Conservation (phyloP, 2,888 invertebrate genomes). For the Parnassius mnemosyne region DNA sequence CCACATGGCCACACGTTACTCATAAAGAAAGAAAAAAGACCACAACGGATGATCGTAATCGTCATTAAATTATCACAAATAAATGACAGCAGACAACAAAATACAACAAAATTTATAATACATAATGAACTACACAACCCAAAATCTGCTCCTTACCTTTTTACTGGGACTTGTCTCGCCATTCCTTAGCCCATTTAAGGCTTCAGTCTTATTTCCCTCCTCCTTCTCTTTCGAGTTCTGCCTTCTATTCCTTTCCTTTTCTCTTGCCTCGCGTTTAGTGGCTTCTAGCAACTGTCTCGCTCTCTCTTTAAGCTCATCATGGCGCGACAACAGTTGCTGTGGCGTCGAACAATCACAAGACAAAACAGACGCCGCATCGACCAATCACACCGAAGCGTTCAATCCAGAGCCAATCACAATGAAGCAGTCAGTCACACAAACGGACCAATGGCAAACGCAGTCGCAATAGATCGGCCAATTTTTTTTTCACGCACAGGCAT, state of each 20-base stretch:
- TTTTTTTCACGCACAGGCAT: conserved; percentile 46
- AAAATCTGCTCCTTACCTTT: conserved; percentile 51
- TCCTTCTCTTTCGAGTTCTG: conserved; percentile 67
- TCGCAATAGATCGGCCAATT: conserved; percentile 30
- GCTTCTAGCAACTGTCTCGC: conserved; percentile 91
- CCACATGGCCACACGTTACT: too few species aligned
- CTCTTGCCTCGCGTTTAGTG: conserved; percentile 84
- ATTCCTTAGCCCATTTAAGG: conserved; percentile 55
- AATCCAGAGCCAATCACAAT: conserved; percentile 42
- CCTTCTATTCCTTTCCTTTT: conserved; percentile 58
- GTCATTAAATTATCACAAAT: too few species aligned
- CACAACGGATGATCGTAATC: too few species aligned
- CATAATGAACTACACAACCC: not conserved
- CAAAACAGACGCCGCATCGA: conserved; percentile 27
- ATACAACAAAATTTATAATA: too few species aligned
- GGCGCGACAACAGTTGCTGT: conserved; percentile 88
- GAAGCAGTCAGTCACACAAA: conserved; percentile 41
- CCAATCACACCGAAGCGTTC: conserved; percentile 41
- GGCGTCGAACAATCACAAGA: conserved; percentile 34
- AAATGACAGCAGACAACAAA: too few species aligned
- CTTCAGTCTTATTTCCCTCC: conserved; percentile 88
- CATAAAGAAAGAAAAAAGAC: too few species aligned
- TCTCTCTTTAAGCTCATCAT: conserved; percentile 91
- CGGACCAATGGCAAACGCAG: conserved; percentile 43
- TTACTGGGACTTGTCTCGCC: conserved; percentile 62